phyloP scores from a whole-genome alignment of 2,113 vertebrate genomes.

The Martes martes region DNA sequence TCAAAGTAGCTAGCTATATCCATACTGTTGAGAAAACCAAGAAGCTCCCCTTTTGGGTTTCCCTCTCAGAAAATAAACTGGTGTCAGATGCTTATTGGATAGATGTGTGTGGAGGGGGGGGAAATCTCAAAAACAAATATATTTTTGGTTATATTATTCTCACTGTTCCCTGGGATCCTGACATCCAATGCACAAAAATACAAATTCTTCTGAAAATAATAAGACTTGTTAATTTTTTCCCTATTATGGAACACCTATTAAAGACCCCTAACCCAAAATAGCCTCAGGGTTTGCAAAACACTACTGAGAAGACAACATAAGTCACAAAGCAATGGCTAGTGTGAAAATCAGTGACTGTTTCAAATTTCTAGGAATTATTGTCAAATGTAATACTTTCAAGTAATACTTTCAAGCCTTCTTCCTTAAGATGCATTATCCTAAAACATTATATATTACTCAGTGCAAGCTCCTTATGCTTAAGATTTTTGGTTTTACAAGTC shows the following conservation, averaged over 20 bases:
- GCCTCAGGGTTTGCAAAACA: not conserved
- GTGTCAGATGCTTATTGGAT: not conserved
- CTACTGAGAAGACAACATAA: not conserved
- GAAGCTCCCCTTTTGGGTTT: not conserved
- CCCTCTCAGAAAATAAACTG: not conserved
- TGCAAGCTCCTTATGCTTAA: not conserved
- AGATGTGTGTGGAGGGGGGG: not conserved
- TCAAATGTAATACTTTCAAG: not conserved
- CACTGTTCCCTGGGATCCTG: not conserved
- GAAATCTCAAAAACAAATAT: constrained; percentile 16
- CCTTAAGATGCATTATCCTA: not conserved
- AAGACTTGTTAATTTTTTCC: not conserved
- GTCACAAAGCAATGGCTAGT: not conserved
- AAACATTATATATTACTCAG: not conserved
- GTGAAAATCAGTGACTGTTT: not conserved
- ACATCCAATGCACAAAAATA: not conserved
- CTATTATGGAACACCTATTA: not conserved
- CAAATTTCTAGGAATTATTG: not conserved
- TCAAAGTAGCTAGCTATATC: not conserved
- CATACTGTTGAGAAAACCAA: not conserved
- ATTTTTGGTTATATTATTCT: not conserved
- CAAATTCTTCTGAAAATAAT: not conserved
- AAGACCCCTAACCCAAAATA: not conserved
- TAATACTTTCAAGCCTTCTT: not conserved
- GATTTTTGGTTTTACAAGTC: not conserved